Base-by-base conservation (phyloP, 2,888 invertebrate species). In the Lochmaea crataegi region DNA sequence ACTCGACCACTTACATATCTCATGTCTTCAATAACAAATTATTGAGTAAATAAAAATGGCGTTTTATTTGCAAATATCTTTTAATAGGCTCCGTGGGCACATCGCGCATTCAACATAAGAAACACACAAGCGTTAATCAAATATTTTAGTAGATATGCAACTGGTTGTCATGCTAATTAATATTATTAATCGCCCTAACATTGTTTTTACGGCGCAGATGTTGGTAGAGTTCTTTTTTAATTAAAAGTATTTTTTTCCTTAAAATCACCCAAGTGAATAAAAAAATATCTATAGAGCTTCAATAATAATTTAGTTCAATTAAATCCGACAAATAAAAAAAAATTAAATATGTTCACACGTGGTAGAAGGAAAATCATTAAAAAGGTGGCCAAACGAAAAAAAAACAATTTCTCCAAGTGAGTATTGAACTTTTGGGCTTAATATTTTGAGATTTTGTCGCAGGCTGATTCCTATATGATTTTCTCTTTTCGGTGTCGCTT, bases 11-110 rank as follows among this genome's bases (percentile, higher is more conserved):
- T 72, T 56, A 73, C 78, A 80, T 79, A 80, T 77, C 69, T 75
- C 75, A 73, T 77, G 77, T 79, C 79, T 74, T 78, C 78, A 78
- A 75, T 80, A 79, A 79, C 79, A 77, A 78, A 78, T 78, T 80
- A 79, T 79, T 79, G 78, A 75, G 78, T 78, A 77, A 80, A 80
- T 80, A 79, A 80, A 74, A 69, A 76, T 66, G 51, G 65, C 65
- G 67, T 76, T 76, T 77, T 75, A 74, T 76, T 77, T 75, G 65
- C 72, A 45, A 69, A 67, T 74, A 45, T 64, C 57, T 75, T 67
- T 74, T 74, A 72, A 74, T 74, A 74, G 71, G 72, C 64, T 64
- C 72, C 67, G 74, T 67, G 69, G 70, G 73, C 56, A 60, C 57
- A 56, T 58, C 42, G 42, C 60, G 38, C 22, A 65, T 61, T 71